phyloP scores from a whole-genome alignment of 2,113 vertebrate species.

The Vidua chalybeata region DNA sequence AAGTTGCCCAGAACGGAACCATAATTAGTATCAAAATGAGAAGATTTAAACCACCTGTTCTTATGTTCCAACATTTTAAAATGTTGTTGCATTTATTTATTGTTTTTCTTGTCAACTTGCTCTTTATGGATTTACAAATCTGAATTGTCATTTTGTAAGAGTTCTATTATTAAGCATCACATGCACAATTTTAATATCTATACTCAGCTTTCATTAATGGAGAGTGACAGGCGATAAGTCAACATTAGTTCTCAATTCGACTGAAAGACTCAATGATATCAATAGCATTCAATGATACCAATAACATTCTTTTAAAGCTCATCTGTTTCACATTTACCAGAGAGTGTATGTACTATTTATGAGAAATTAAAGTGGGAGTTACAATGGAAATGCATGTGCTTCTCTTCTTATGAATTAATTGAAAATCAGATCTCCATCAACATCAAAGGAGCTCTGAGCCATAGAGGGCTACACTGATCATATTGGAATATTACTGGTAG shows the following conservation, averaged over 20 bases:
- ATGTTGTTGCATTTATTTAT: background rate
- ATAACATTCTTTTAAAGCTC: conserved; percentile 14
- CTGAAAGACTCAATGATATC: background rate
- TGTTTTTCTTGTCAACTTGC: background rate
- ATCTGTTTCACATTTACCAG: conserved; percentile 51
- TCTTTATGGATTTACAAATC: background rate
- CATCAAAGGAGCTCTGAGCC: conserved; percentile 12
- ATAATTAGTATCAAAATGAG: background rate
- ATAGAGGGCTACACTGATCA: background rate
- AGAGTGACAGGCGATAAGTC: conserved; percentile 3
- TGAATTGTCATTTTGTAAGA: background rate
- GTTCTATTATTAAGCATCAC: background rate
- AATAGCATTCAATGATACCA: background rate
- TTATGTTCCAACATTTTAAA: background rate
- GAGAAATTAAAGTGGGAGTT: background rate
- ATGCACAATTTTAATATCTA: background rate
- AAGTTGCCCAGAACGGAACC: background rate
- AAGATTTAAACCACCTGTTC: background rate
- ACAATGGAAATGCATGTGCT: background rate
- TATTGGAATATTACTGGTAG: background rate
- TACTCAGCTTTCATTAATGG: background rate
- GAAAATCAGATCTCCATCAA: background rate
- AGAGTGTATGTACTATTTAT: background rate
- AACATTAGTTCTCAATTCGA: conserved; percentile 46
- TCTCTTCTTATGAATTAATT: background rate